Conservation (phyloP, 2,113 vertebrate genomes). For the Eurypyga helias region DNA sequence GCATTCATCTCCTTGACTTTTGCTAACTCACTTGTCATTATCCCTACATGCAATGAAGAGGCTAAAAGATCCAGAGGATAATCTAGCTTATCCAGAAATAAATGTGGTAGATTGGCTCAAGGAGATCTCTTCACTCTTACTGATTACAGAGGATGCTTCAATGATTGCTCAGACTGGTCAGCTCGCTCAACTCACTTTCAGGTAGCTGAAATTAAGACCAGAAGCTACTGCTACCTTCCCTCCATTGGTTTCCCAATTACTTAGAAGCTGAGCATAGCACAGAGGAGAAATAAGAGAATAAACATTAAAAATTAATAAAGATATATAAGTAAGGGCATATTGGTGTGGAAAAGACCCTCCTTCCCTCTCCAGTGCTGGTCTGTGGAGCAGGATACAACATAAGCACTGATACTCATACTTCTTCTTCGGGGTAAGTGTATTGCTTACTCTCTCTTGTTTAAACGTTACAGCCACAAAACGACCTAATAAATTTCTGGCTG, state of each 20-base stretch:
- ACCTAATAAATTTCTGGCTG: constrained; percentile 56
- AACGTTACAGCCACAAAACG: constrained; percentile 59
- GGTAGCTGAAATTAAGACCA: not conserved
- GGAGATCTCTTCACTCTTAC: not conserved
- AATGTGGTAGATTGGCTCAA: not conserved
- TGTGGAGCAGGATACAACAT: not conserved
- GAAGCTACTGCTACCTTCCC: rapidly evolving
- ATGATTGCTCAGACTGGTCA: not conserved
- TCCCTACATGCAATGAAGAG: not conserved
- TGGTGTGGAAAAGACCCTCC: not conserved
- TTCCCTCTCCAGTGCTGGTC: not conserved
- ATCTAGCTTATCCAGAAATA: not conserved
- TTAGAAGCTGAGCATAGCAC: not conserved
- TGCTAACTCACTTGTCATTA: not conserved
- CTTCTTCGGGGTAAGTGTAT: not conserved
- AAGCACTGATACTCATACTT: not conserved
- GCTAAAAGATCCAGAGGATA: not conserved
- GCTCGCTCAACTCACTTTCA: not conserved
- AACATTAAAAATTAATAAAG: not conserved
- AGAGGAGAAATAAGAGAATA: not conserved
- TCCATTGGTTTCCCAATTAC: not conserved
- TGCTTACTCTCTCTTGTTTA: constrained; percentile 15
- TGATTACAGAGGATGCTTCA: not conserved
- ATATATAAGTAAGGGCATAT: not conserved
- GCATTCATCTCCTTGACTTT: not conserved